Evolutionary conservation across 2,888 invertebrate genomes (phyloP), one percentile per base, ranked within the genome.

Genomic region (Monoplex corrugatus): DNA sequence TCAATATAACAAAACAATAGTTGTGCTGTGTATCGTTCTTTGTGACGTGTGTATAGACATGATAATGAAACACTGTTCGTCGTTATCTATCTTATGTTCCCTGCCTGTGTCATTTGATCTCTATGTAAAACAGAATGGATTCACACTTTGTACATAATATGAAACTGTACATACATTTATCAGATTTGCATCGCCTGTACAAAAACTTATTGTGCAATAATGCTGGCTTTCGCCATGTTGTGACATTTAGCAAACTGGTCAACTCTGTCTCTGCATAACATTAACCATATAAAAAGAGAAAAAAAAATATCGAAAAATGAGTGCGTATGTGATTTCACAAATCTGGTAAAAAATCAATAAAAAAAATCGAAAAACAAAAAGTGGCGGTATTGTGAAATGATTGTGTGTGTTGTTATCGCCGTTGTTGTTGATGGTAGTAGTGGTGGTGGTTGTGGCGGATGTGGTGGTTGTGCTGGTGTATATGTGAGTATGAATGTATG

Each of bases 201-300:
- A 50, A 5, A 80, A 57, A 78, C 87, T 87, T 86, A 72, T 86
- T 78, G 87, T 87, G 87, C 87, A 87, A 87, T 87, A 87, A 50
- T 57, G 38, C n/a, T 43, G 35, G 68, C 45, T 1, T 35, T 84
- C 23, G 57, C 32, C 16, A 38, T 19, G 0, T n/a, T 43, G 86
- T 86, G 68, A 43, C 43, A 2, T 44, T 43, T 32, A 23, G 72
- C 10, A 84, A 84, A 57, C 84, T 84, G 57, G 84, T 57, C 35
- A 57, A 32, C 2, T 38, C 16, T 35, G 3, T 44, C n/a, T 5
- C 16, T 28, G 68, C n/a, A 44, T 44, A 44, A 82, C 44, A 35
- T 5, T 13, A 5, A 5, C 68, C 78, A 40, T 13, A 75, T 8
- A 80, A 23, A 23, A 40, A 38, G 40, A 40, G 10, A 19, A 23